phyloP scores from a whole-genome alignment of 2,888 invertebrate genomes.

The Limnephilus lunatus region DNA sequence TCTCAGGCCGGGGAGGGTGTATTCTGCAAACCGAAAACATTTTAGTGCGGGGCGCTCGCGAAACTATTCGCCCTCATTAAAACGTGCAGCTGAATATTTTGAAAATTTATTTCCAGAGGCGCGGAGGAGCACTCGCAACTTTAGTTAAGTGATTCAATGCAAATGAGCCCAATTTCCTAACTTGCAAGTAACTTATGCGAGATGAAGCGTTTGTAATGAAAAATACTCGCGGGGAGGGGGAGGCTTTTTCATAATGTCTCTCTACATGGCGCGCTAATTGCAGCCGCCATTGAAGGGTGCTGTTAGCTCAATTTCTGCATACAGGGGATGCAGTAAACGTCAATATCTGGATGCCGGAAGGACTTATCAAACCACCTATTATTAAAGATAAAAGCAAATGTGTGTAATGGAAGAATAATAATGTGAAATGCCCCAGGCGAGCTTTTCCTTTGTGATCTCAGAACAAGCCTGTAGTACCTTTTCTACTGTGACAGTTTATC shows the following conservation, averaged over 20 bases:
- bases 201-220: constrained; percentile 41
- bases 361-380: neutral
- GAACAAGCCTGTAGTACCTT: neutral
- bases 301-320: neutral
- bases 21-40: constrained; percentile 50
- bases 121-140: constrained; percentile 28
- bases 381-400: neutral
- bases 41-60: constrained; percentile 35
- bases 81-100: constrained; percentile 49
- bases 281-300: neutral
- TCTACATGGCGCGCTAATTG: constrained; percentile 3
- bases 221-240: constrained; percentile 11
- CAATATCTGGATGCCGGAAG: neutral
- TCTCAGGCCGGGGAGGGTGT: constrained; percentile 12
- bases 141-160: constrained; percentile 57
- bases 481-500: neutral
- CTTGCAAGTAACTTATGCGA: constrained; percentile 51
- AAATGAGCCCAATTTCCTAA: constrained; percentile 55
- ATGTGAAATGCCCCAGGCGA: neutral
- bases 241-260: constrained; percentile 20
- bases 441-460: neutral
- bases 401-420: neutral
- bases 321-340: neutral
- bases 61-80: constrained; percentile 48
- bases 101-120: constrained; percentile 27